phyloP scores from a whole-genome alignment of 1,140 invertebrate genomes.

The Andricus grossulariae region DNA sequence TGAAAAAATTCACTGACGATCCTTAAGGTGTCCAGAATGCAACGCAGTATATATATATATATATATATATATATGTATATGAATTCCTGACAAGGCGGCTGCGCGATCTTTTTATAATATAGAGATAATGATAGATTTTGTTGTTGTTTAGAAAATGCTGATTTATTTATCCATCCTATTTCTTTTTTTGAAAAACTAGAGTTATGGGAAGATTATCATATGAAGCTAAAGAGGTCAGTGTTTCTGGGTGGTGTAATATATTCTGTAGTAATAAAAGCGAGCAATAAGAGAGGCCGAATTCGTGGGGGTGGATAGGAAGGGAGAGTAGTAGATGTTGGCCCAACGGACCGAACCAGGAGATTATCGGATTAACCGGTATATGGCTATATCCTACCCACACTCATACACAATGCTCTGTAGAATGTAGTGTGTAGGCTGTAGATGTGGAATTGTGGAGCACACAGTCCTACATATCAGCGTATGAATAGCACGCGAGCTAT shows the following conservation, averaged over 20 bases:
- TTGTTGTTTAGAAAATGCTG: too few species aligned
- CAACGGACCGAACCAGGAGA: conserved; percentile 41
- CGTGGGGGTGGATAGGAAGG: background rate
- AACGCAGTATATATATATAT: too few species aligned
- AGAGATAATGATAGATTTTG: too few species aligned
- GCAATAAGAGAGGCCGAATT: conserved; percentile 2
- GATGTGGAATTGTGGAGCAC: conserved; percentile 38
- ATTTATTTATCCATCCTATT: too few species aligned
- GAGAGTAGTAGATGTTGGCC: conserved; percentile 21
- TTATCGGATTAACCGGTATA: conserved; percentile 47
- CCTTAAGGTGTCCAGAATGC: too few species aligned
- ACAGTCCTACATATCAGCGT: conserved; percentile 42
- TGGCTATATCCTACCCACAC: conserved; percentile 43
- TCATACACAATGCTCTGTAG: conserved; percentile 35
- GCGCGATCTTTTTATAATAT: too few species aligned
- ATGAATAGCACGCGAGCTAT: conserved; percentile 50
- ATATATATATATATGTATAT: too few species aligned
- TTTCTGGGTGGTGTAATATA: background rate
- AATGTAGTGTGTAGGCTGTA: background rate
- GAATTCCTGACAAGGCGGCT: too few species aligned
- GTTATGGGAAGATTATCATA: background rate
- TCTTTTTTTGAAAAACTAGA: too few species aligned
- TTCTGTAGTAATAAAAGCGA: conserved; percentile 19
- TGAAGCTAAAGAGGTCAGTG: background rate
- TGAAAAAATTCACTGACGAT: too few species aligned